Evolutionary conservation across 2,888 invertebrate species (phyloP), one percentile per base, ranked within the genome.

Genomic region (Drosophila eohydei): DNA sequence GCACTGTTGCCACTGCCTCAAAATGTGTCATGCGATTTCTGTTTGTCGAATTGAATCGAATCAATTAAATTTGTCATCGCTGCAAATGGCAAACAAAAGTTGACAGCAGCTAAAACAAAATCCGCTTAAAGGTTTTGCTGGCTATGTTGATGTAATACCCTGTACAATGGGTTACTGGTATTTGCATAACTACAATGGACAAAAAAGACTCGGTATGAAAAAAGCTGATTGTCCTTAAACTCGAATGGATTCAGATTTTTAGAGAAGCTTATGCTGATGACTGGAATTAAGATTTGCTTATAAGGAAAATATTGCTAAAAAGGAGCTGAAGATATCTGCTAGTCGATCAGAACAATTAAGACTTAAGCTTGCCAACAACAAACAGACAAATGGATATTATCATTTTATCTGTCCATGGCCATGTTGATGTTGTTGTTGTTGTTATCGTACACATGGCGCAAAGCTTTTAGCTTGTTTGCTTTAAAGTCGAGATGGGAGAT

Each of bases 321-420:
- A 14, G 14, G 21, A 3, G 2, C 2, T 21, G 11, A 54, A 28
- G 58, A 50, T 58, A 58, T 46, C 68, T 11, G 4, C 11, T n/a
- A 32, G 46, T 65, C 40, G 5, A 34, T 26, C 48, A 40, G 7
- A 4, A 1, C n/a, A n/a, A 28, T 40, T 40, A n/a, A 38, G 3
- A 12, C 5, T n/a, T 4, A 12, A 28, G 40, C 28, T 59, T 51
- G 64, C 54, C 57, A 74, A 71, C 66, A 80, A 65, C 71, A 80
- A 83, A 90, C 78, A 78, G 70, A 70, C 89, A 88, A 90, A 83
- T 83, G 87, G 83, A 86, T 83, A 84, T 88, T 88, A 84, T 81
- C 89, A 65, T 86, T 81, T 86, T 81, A 88, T 86, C 79, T 83
- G 75, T 76, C 73, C 74, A 69, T 83, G 79, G 69, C 64, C 66